A percentile compares a stretch with the other conserved stretches of the same genome.
These are phyloP conservation scores for Eleutherodactylus coqui DNA, from an alignment of 2,797 vertebrate species.

Conservation along the genomic window DNA sequence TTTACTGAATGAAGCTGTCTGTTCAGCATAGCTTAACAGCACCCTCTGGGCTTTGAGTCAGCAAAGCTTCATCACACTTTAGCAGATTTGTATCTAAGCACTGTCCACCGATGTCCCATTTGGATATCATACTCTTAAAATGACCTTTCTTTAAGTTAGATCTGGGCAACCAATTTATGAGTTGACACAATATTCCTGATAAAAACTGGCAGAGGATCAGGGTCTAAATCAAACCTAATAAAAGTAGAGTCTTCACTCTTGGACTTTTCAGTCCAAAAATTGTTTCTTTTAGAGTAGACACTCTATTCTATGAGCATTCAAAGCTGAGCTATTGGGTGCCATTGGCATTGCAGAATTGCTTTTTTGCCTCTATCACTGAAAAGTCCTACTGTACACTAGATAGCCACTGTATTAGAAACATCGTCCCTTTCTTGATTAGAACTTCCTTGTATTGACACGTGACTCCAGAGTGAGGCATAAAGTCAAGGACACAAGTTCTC, in stretches of 20 bases:
- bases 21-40: conserved; percentile 31
- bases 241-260: background rate
- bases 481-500: no score
- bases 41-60: conserved; percentile 21
- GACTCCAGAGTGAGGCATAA: no score
- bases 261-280: no score
- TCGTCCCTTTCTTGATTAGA: no score
- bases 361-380: background rate
- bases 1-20: conserved; percentile 37
- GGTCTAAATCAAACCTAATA: conserved; percentile 5
- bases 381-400: no score
- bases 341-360: background rate
- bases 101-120: conserved; percentile 18
- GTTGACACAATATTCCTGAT: background rate
- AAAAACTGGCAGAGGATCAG: background rate
- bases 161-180: conserved; percentile 1
- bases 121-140: conserved; percentile 12
- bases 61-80: conserved; percentile 34
- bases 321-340: background rate
- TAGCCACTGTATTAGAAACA: no score
- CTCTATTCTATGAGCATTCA: background rate
- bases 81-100: conserved; percentile 32
- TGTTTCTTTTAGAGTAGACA: background rate
- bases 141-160: conserved; percentile 4
- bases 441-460: no score